Conservation (phyloP, 2,797 vertebrate species). For the Prunella strophiata region DNA sequence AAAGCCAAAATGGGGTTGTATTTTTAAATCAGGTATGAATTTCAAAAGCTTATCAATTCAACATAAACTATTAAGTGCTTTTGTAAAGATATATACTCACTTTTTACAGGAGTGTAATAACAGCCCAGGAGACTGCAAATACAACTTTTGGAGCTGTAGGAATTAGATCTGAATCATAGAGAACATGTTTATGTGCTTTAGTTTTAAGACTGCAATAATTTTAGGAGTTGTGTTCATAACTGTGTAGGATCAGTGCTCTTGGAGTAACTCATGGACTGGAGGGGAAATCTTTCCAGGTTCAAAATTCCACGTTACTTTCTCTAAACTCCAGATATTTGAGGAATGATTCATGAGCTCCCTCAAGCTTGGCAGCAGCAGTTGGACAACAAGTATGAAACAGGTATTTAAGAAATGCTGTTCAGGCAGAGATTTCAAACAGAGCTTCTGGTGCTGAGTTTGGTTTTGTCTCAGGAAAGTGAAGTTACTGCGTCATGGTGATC, state of each 20-base stretch:
- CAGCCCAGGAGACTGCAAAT: background rate
- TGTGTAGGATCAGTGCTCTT: background rate
- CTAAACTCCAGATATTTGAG: background rate
- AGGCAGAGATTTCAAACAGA: background rate
- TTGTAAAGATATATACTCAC: background rate
- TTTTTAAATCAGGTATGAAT: background rate
- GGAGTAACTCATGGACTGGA: background rate
- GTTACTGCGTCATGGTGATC: background rate
- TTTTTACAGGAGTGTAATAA: background rate
- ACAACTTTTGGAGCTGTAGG: background rate
- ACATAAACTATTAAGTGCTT: background rate
- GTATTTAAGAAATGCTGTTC: background rate
- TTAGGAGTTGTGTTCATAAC: background rate
- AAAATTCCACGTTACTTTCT: background rate
- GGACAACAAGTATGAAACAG: background rate
- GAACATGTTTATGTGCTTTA: background rate
- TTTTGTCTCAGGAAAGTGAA: background rate
- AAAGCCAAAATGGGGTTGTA: background rate
- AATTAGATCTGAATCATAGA: background rate
- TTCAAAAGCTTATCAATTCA: background rate
- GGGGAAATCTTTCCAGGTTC: background rate
- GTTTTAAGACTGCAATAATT: background rate
- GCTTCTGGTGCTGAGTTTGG: background rate
- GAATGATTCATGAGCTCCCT: background rate
- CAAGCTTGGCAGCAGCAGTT: background rate